Evolutionary conservation across 1,140 invertebrate species (phyloP).

Genomic region (Physella acuta): DNA sequence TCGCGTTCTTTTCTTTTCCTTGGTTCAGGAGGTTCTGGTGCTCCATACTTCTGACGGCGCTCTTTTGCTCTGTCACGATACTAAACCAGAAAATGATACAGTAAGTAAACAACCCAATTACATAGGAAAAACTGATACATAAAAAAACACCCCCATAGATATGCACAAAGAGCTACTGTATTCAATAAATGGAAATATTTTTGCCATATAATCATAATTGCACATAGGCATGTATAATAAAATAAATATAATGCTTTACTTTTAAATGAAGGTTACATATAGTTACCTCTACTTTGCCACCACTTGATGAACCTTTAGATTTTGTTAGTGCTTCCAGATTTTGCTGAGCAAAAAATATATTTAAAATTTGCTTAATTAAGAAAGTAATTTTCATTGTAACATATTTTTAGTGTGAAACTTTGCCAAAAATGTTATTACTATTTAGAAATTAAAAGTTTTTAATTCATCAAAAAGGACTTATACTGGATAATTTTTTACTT

Average conservation of each 20-base stretch:
- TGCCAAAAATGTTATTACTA: too few species aligned
- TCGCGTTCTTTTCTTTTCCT: constrained; percentile 30
- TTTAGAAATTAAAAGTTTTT: too few species aligned
- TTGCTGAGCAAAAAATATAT: constrained; percentile 61
- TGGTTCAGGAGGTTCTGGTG: constrained; percentile 71
- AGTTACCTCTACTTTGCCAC: constrained; percentile 30
- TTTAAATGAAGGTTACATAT: too few species aligned
- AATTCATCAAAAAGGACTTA: neutral
- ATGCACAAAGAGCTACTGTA: too few species aligned
- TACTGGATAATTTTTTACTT: neutral
- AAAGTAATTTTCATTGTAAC: too few species aligned
- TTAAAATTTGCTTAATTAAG: too few species aligned
- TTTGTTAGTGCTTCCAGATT: constrained; percentile 71
- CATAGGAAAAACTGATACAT: neutral
- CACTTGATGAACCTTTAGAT: constrained; percentile 37
- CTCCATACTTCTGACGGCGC: constrained; percentile 88
- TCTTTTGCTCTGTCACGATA: constrained; percentile 97
- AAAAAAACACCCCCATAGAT: neutral
- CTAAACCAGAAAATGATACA: constrained; percentile 33
- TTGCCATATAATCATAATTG: too few species aligned
- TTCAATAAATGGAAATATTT: too few species aligned
- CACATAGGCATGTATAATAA: too few species aligned
- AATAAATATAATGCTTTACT: too few species aligned
- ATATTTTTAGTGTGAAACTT: too few species aligned
- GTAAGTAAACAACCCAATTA: neutral